Conservation (phyloP, 2,113 vertebrate species). For the Leptosomus discolor region DNA sequence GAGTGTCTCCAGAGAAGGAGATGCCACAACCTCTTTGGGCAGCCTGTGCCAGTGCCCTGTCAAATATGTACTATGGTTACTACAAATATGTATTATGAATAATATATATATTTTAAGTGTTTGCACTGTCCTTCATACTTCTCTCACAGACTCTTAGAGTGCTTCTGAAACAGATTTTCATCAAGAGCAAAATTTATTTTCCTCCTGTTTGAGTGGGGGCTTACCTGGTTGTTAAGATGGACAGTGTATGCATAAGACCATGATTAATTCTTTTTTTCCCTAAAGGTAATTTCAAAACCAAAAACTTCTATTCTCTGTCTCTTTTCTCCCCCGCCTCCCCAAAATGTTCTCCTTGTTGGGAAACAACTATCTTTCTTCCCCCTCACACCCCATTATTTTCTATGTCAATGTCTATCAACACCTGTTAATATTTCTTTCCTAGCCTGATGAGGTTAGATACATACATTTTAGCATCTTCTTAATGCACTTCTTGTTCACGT, state of each 20-base stretch:
- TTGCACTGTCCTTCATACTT: neutral
- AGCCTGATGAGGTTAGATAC: neutral
- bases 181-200: neutral
- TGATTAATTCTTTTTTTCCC: neutral
- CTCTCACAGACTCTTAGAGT: neutral
- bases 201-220: neutral
- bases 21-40: no score
- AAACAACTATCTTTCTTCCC: fast-evolving
- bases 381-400: neutral
- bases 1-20: no score
- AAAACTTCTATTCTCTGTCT: neutral
- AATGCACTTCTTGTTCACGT: neutral
- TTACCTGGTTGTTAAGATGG: neutral
- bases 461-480: neutral
- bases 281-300: neutral
- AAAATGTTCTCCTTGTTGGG: neutral
- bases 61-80: no score
- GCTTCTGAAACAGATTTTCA: neutral
- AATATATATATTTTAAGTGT: no score
- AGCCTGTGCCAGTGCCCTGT: no score
- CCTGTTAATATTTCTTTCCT: neutral
- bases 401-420: neutral
- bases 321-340: fast-evolving
- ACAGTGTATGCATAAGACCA: neutral
- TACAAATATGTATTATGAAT: no score